Evolutionary conservation across 2,888 invertebrate genomes (phyloP).

Genomic region (Acholoe squamosa): DNA sequence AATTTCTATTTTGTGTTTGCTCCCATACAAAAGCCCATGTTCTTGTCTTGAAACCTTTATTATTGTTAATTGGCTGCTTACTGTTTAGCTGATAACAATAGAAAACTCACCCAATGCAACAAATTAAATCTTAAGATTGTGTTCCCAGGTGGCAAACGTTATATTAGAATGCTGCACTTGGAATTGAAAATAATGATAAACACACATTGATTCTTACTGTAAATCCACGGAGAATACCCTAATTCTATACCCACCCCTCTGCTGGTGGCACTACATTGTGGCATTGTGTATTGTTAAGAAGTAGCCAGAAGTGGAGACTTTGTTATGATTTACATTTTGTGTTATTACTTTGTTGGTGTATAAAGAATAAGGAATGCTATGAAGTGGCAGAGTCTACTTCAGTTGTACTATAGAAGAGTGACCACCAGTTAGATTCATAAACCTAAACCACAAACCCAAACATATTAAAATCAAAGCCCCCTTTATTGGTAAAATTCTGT

Average conservation of each 20-base stretch:
- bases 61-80: constrained; percentile 13
- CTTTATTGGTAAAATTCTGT: neutral
- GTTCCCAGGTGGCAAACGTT: neutral
- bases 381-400: constrained; percentile 17
- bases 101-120: neutral
- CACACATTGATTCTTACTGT: constrained; percentile 9
- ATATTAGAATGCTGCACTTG: neutral
- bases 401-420: neutral
- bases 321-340: constrained; percentile 46
- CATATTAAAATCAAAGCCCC: neutral
- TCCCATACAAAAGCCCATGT: constrained; percentile 14
- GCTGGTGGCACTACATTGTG: neutral
- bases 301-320: constrained; percentile 1
- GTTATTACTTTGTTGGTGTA: constrained; percentile 25
- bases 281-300: constrained; percentile 23
- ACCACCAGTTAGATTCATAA: neutral
- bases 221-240: neutral
- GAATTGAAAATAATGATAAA: neutral
- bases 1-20: constrained; percentile 50
- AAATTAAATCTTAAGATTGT: neutral
- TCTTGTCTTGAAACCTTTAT: neutral
- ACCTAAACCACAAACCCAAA: neutral
- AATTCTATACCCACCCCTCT: neutral
- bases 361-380: neutral
- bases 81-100: neutral